Conservation (phyloP, 2,797 vertebrate genomes). For the Epinephelus awoara region DNA sequence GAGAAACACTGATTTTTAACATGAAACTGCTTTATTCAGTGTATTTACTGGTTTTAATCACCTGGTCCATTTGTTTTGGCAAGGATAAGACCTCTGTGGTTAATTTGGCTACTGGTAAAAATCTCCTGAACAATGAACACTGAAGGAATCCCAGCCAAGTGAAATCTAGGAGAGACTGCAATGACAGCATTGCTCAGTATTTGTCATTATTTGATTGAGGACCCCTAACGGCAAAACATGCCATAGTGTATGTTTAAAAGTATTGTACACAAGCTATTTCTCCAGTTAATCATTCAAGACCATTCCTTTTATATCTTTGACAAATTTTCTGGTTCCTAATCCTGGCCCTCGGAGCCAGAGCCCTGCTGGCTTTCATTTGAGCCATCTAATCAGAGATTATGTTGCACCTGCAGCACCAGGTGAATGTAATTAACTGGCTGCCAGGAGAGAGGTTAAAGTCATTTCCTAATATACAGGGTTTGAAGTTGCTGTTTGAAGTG, state of each 20-base stretch:
- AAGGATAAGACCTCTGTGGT: too few species aligned
- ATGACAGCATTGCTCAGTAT: too few species aligned
- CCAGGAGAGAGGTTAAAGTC: slow-evolving; percentile 53
- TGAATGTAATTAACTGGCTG: slow-evolving; percentile 53
- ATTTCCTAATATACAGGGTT: slow-evolving; percentile 56
- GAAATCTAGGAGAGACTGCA: too few species aligned
- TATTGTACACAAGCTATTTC: background rate
- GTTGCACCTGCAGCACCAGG: slow-evolving; percentile 63
- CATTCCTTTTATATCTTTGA: background rate
- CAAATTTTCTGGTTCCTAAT: slow-evolving; percentile 19
- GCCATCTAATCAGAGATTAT: slow-evolving; percentile 16
- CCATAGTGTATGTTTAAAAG: background rate
- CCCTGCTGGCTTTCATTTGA: slow-evolving; percentile 32
- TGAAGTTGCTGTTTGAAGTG: slow-evolving; percentile 59
- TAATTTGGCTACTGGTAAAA: too few species aligned
- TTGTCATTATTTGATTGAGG: too few species aligned
- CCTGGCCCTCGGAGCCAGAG: background rate
- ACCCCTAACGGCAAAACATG: too few species aligned
- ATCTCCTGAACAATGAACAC: too few species aligned
- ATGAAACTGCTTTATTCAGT: too few species aligned
- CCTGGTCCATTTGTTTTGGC: too few species aligned
- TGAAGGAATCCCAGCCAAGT: too few species aligned
- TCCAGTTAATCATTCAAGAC: slow-evolving; percentile 1
- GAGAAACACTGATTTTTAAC: too few species aligned
- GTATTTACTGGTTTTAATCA: too few species aligned